A percentile compares a stretch with the other conserved stretches of the same genome.
Evolutionary conservation across 1,140 invertebrate genomes (phyloP).

Genomic region (Campodea augens): DNA sequence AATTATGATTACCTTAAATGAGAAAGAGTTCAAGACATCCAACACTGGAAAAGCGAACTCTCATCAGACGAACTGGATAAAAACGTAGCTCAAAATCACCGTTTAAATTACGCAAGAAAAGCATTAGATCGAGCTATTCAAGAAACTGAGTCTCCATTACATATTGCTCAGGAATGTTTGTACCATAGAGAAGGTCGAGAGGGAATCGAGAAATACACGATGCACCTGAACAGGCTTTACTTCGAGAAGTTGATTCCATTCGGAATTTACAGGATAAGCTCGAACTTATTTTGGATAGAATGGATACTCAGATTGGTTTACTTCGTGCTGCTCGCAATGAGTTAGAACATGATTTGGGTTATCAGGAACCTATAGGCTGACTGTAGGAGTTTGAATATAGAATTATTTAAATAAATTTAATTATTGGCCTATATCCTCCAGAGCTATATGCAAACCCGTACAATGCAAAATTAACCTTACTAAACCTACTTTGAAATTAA

Average conservation of each 20-base stretch:
- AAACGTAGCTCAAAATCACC: conserved; percentile 58
- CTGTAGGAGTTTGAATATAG: too few species aligned
- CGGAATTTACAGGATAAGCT: conserved; percentile 55
- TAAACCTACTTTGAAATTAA: too few species aligned
- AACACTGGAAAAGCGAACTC: conserved; percentile 81
- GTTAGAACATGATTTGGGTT: too few species aligned
- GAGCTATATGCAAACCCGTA: too few species aligned
- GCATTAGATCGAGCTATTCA: conserved; percentile 61
- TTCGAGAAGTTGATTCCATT: conserved; percentile 63
- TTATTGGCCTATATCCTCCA: too few species aligned
- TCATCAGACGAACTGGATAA: conserved; percentile 67
- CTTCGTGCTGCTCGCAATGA: background rate
- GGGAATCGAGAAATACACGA: conserved; percentile 65
- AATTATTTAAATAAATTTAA: too few species aligned
- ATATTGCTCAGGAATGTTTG: conserved; percentile 79
- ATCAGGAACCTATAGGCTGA: too few species aligned
- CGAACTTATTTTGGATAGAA: conserved; percentile 46
- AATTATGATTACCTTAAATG: too few species aligned
- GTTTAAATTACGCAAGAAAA: conserved; percentile 56
- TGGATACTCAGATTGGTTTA: conserved; percentile 31
- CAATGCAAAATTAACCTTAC: too few species aligned
- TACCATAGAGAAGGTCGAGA: conserved; percentile 73
- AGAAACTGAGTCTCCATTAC: conserved; percentile 70
- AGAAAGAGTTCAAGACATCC: conserved; percentile 82
- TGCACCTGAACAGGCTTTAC: conserved; percentile 53